phyloP scores from a whole-genome alignment of 2,113 vertebrate species.

The Clupea harengus region DNA sequence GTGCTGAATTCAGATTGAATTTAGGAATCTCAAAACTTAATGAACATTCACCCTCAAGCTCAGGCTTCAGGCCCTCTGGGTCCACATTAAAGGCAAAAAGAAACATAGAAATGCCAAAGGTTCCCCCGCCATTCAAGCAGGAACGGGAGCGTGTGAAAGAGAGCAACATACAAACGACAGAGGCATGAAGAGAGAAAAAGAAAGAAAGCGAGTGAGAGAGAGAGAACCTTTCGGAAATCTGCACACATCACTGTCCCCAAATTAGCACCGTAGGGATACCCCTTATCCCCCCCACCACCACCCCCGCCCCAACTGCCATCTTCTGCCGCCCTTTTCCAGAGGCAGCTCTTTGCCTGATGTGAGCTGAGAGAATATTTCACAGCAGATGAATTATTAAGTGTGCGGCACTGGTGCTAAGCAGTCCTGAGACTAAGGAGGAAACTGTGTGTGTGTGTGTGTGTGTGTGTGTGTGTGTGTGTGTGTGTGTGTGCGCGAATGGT shows the following conservation, averaged over 20 bases:
- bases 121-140: background rate
- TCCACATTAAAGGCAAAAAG: background rate
- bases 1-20: background rate
- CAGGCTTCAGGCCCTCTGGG: background rate
- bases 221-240: conserved; percentile 64
- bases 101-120: background rate
- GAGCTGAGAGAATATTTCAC: conserved; percentile 72
- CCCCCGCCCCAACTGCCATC: conserved; percentile 41
- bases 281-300: conserved; percentile 41
- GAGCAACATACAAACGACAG: background rate
- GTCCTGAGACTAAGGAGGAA: conserved; percentile 56
- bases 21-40: no score
- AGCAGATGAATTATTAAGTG: conserved; percentile 76
- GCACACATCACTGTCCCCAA: conserved; percentile 70
- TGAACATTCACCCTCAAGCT: background rate
- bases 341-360: conserved; percentile 70
- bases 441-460: background rate
- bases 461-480: background rate
- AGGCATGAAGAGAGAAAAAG: background rate
- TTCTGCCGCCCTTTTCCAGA: conserved; percentile 46
- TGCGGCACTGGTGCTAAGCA: conserved; percentile 67
- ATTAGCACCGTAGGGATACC: conserved; percentile 74
- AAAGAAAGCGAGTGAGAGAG: conserved; percentile 42
- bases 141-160: background rate
- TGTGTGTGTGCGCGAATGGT: conserved; percentile 44